Percentiles rank a stretch among this genome's conserved stretches.
These are phyloP conservation scores for Pseudomyrmex sp. DNA, from an alignment of 1,140 invertebrate species.

Conservation along the genomic window DNA sequence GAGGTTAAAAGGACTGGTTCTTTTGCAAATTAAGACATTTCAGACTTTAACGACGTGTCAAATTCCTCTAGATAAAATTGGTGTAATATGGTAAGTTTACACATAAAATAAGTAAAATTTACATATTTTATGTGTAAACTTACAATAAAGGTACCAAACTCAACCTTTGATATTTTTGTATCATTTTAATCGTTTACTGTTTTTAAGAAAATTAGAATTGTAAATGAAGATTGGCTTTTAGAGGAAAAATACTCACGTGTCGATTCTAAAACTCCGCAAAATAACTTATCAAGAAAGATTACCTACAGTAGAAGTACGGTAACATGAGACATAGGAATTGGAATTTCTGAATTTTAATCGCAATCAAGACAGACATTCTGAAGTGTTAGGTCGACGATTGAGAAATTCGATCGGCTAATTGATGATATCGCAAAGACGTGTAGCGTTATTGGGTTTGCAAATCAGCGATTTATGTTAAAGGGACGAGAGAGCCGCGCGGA, in stretches of 20 bases:
- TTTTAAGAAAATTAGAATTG: too few relatives aligned
- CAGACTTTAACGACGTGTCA: background rate
- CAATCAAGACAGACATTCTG: background rate
- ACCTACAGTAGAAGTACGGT: background rate
- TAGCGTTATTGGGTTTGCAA: constrained; percentile 56
- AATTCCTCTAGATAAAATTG: background rate
- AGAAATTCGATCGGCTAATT: constrained; percentile 56
- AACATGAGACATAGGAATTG: background rate
- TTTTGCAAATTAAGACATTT: background rate
- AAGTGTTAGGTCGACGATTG: constrained; percentile 35
- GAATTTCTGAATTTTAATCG: constrained; percentile 64
- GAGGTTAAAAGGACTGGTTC: too few relatives aligned
- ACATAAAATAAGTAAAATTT: background rate
- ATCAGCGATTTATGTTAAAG: constrained; percentile 65
- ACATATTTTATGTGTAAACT: background rate
- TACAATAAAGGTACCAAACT: too few relatives aligned
- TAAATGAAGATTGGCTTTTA: background rate
- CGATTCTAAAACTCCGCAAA: background rate
- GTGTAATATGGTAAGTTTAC: background rate
- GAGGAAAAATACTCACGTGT: background rate
- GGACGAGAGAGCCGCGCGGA: background rate
- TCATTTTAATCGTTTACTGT: too few relatives aligned
- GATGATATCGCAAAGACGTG: constrained; percentile 24
- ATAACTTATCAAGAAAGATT: background rate
- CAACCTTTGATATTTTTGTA: too few relatives aligned